Conservation (phyloP, 2,797 vertebrate genomes). For the Pristis pectinata region DNA sequence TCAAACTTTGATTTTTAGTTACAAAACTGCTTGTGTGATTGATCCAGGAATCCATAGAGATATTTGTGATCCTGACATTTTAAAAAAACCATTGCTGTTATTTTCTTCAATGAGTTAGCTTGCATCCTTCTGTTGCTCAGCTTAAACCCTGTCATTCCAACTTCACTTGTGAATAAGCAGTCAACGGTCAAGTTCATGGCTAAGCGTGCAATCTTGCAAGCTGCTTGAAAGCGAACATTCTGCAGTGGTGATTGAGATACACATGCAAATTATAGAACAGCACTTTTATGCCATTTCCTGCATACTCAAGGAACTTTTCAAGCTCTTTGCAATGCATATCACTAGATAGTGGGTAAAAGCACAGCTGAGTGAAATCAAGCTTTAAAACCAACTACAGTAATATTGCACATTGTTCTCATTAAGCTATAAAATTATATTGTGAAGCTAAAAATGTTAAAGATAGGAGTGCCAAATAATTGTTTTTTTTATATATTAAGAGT, state of each 20-base stretch:
- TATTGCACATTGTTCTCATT: not conserved
- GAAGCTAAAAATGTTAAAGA: not conserved
- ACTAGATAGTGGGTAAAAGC: slow-evolving; percentile 58
- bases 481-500: not conserved
- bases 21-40: slow-evolving; percentile 31
- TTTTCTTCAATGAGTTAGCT: not conserved
- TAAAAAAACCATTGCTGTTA: not conserved
- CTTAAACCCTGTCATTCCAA: slow-evolving; percentile 25
- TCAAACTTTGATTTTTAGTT: not conserved
- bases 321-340: slow-evolving; percentile 50
- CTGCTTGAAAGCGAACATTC: slow-evolving; percentile 5
- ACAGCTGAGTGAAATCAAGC: slow-evolving; percentile 46
- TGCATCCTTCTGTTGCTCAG: not conserved
- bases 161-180: not conserved
- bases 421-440: not conserved
- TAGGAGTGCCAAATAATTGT: not conserved
- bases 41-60: slow-evolving; percentile 34
- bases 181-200: not conserved
- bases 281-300: slow-evolving; percentile 40
- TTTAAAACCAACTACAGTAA: not conserved
- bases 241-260: not conserved
- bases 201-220: not conserved
- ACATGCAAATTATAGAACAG: slow-evolving; percentile 9
- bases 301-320: slow-evolving; percentile 48
- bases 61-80: not conserved